Evolutionary conservation across 1,140 invertebrate species (phyloP), one percentile per base, ranked within the genome.

Genomic region (Oscheius sp.): DNA sequence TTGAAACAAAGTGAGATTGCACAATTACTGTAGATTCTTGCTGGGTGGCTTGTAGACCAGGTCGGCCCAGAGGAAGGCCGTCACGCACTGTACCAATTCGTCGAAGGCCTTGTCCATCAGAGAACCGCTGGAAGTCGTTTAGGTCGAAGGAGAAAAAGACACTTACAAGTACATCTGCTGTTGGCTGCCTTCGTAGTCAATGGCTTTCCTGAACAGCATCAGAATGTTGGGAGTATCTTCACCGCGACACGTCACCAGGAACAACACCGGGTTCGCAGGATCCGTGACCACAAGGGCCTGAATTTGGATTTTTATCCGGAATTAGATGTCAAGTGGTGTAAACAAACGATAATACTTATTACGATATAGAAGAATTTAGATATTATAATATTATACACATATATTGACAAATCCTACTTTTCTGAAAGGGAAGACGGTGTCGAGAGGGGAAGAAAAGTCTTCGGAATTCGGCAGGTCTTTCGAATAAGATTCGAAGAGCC

Each of bases 401-500:
- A n/a, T n/a, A n/a, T n/a, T n/a, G n/a, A n/a, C n/a, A n/a, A n/a
- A n/a, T n/a, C n/a, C n/a, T n/a, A n/a, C n/a, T n/a, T n/a, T n/a
- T n/a, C n/a, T n/a, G n/a, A n/a, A n/a, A n/a, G n/a, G n/a, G n/a
- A n/a, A n/a, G n/a, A n/a, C n/a, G n/a, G n/a, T n/a, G n/a, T n/a
- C n/a, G n/a, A n/a, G n/a, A n/a, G n/a, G n/a, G n/a, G n/a, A n/a
- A n/a, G n/a, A n/a, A n/a, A n/a, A n/a, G n/a, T n/a, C n/a, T n/a
- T n/a, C n/a, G n/a, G n/a, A n/a, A n/a, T n/a, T n/a, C n/a, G n/a
- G n/a, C n/a, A n/a, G n/a, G n/a, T n/a, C n/a, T n/a, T n/a, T n/a
- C n/a, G n/a, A n/a, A n/a, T n/a, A n/a, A n/a, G n/a, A n/a, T n/a
- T 71, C 68, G 65, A 71, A 71, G 32, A 36, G 31, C 10, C 68